A percentile compares a stretch with the other conserved stretches of the same genome.
Evolutionary conservation across 2,797 vertebrate species (phyloP).

Genomic region (Melopsittacus undulatus): DNA sequence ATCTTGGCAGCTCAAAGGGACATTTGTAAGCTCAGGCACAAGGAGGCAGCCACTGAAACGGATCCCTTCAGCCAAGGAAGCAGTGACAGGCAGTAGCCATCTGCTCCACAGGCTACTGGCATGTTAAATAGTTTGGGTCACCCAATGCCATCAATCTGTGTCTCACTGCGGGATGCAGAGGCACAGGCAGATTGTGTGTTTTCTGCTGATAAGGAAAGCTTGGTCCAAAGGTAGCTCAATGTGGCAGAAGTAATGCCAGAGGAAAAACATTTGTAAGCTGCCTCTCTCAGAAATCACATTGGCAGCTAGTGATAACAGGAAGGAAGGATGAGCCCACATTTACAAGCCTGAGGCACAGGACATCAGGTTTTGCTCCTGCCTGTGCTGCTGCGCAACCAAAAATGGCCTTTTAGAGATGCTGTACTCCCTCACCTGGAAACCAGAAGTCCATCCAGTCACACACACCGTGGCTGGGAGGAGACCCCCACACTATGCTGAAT

Average conservation of each 20-base stretch:
- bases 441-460: not conserved
- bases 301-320: not conserved
- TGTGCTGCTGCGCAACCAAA: not conserved
- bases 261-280: conserved; percentile 12
- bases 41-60: not conserved
- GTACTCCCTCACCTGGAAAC: not conserved
- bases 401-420: not conserved
- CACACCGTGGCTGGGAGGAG: not conserved
- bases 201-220: conserved; percentile 57
- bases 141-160: not conserved
- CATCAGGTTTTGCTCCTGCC: not conserved
- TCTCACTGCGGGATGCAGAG: not conserved
- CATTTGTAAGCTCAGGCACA: conserved; percentile 26
- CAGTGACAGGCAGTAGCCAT: conserved; percentile 39
- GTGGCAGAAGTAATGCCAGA: not conserved
- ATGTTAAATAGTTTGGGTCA: not conserved
- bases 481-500: not conserved
- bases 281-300: not conserved
- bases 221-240: not conserved
- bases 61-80: conserved; percentile 9
- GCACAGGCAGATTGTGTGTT: not conserved
- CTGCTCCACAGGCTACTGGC: conserved; percentile 19
- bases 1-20: conserved; percentile 20
- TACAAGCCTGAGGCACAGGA: not conserved
- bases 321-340: not conserved